Base-by-base conservation (phyloP, 2,888 invertebrate species). In the Eupeodes luniger region DNA sequence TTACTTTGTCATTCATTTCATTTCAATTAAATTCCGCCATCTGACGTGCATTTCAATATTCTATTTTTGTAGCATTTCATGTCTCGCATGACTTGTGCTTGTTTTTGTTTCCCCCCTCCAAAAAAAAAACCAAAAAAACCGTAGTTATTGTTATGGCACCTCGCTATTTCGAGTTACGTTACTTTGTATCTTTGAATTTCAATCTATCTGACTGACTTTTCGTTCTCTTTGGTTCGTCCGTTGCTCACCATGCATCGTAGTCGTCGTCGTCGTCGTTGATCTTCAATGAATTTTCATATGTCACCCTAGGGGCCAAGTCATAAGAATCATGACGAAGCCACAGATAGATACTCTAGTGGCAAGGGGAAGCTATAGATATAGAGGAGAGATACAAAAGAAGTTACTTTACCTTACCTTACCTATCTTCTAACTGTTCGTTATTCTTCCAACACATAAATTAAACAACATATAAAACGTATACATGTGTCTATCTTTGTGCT, bases 21-120 rank as follows among this genome's bases (percentile, higher is more conserved):
- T 76, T 87, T 83, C 74, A 83, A 87, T 87, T 87, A 83, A 80
- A 87, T 77, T 87, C 76, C 76, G 34, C 83, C 80, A 81, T 67
- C 83, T 87, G 83, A 83, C 67, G 44, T 44, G 19, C 19, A 64
- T 78, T 67, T 78, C 67, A 51, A 53, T 72, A 67, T 14, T 79
- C 49, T 74, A 27, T 55, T 11, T 64, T 55, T 40, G 6, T 53
- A 36, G 5, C 12, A 47, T 36, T 62, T 27, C 34, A 64, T 53
- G 82, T 64, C 70, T 76, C 72, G 76, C 83, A 83, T 87, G 83
- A 87, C 80, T 83, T 61, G 67, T 77, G 78, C 36, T 69, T 49
- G 59, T 51, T 40, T 9, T 40, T 1, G 5, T 40, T 9, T 9
- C 7, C 27, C 44, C n/a, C 47, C 36, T 44, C 14, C 11, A 19